Percentiles rank a stretch among this genome's conserved stretches.
These are phyloP conservation scores for Sphaerodactylus townsendi DNA, from an alignment of 2,113 vertebrate genomes.

Conservation along the genomic window DNA sequence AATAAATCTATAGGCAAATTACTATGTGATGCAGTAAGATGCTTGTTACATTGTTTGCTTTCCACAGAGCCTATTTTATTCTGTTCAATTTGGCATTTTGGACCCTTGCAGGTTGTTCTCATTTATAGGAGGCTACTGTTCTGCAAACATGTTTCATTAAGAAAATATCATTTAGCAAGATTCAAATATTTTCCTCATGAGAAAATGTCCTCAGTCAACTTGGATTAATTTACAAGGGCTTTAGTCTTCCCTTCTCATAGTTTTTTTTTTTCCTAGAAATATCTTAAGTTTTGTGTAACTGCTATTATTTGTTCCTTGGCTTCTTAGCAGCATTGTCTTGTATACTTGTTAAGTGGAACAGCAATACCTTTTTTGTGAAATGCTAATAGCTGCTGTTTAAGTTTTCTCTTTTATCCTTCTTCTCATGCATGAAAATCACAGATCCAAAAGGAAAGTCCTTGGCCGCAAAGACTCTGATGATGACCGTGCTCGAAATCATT, in stretches of 20 bases:
- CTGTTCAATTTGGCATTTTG: neutral
- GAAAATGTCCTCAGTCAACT: neutral
- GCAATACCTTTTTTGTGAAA: neutral
- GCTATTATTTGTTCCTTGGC: neutral
- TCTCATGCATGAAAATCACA: slow-evolving; percentile 61
- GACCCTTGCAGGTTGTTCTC: slow-evolving; percentile 18
- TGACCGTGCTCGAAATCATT: slow-evolving; percentile 79
- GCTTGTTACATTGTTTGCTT: neutral
- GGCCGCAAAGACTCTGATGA: slow-evolving; percentile 95
- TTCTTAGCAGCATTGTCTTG: neutral
- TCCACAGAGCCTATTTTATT: slow-evolving; percentile 13
- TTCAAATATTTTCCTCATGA: slow-evolving; percentile 19
- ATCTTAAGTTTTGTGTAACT: neutral
- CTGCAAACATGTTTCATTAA: neutral
- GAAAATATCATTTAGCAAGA: neutral
- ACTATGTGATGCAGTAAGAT: neutral
- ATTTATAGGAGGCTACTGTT: neutral
- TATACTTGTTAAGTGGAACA: neutral
- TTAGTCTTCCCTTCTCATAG: neutral
- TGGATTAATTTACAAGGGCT: slow-evolving; percentile 22
- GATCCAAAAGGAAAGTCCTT: slow-evolving; percentile 97
- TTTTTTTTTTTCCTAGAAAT: neutral
- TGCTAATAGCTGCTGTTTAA: neutral
- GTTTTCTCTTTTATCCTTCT: neutral
- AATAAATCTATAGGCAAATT: neutral